Base-by-base conservation (phyloP, 2,113 vertebrate species). In the Peromyscus maniculatus region DNA sequence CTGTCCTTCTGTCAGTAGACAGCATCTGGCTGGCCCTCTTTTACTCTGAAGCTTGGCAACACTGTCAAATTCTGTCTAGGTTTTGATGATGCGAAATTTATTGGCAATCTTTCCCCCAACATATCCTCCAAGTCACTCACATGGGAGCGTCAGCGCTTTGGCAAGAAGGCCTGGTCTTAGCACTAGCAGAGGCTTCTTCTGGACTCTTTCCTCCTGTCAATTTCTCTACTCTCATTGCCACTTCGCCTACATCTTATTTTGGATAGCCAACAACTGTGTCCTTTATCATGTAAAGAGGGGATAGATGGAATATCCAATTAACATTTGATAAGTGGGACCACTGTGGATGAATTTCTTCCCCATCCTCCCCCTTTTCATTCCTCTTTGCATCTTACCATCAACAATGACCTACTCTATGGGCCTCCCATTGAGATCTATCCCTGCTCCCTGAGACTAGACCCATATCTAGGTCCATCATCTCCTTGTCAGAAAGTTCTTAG, bases 21-120 rank as follows among this genome's bases (percentile, higher is more conserved):
- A 92, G 88, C n/a, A 12, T 46, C 75, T 86, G 57, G 36, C 62
- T 83, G 66, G 67, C 46, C 31, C 72, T 89, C 80, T 22, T 69
- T 87, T 74, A 46, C 87, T 93, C 88, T 84, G 69, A 69, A 94
- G 89, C n/a, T 72, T 71, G 83, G 75, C 83, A 87, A 67, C 39
- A 69, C 36, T 77, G 5, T 90, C 90, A 64, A 5, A 80, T 93
- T 94, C 75, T 89, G 74, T 92, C 43, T 57, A 26, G 71, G 88
- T 94, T 89, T 78, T 71, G 12, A 16, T 22, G 33, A 71, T 72
- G 55, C 74, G 43, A 97, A 89, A 69, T 7, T 66, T 83, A 64
- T 79, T 75, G 79, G 43, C 64, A 57, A 77, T 59, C 46, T 55
- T 79, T 43, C 69, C 64, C 71, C 52, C 75, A 39, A 4, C 13